These are phyloP conservation scores for Hydrocynus forskahlii DNA, from an alignment of 2,797 vertebrate species.

Conservation along the genomic window DNA sequence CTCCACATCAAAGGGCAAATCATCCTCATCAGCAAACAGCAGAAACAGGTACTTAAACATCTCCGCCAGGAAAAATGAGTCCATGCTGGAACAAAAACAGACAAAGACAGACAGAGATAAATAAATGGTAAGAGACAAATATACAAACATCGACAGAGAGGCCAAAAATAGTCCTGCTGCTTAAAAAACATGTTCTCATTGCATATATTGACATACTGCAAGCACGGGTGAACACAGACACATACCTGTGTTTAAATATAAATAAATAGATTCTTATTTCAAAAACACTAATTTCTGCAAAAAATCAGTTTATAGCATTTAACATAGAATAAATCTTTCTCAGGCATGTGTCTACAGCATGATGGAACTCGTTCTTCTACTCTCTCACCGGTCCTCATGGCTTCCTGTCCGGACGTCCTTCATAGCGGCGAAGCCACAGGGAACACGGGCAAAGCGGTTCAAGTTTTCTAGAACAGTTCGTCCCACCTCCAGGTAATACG, in stretches of 20 bases:
- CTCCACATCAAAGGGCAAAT: conserved; percentile 94
- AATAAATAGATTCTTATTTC: too few species aligned
- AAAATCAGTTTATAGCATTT: too few species aligned
- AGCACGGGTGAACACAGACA: too few species aligned
- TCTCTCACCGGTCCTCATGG: conserved; percentile 93
- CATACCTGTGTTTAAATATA: too few species aligned
- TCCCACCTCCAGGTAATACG: conserved; percentile 96
- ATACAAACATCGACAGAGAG: too few species aligned
- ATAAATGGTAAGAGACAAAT: too few species aligned
- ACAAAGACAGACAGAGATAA: neutral
- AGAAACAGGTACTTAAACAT: conserved; percentile 99
- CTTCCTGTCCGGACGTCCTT: conserved; percentile 98
- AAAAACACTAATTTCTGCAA: too few species aligned
- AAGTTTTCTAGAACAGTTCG: conserved; percentile 97
- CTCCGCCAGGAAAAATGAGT: conserved; percentile 98
- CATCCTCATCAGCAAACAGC: conserved; percentile 91
- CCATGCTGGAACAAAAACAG: conserved; percentile 82
- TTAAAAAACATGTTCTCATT: too few species aligned
- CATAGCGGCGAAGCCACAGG: conserved; percentile 98
- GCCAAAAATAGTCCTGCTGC: too few species aligned
- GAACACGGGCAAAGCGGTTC: conserved; percentile 95
- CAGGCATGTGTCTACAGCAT: neutral
- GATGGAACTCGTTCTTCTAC: neutral
- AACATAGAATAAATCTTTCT: too few species aligned
- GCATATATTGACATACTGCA: too few species aligned